Evolutionary conservation across 2,797 vertebrate species (phyloP), one percentile per base, ranked within the genome.

Genomic region (Poeciliopsis paucimaculata): DNA sequence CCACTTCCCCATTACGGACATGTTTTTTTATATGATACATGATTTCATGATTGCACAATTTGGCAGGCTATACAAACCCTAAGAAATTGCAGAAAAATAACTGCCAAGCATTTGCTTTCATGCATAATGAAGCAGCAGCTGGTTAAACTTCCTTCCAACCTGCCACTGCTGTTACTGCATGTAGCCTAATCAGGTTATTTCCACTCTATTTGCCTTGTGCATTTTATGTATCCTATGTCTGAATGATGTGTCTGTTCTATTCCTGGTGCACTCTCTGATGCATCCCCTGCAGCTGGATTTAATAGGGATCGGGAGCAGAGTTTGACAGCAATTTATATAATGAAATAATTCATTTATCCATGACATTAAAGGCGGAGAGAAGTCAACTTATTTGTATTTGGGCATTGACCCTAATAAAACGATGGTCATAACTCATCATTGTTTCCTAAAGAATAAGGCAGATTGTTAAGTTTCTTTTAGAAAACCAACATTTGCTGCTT

Each of bases 221-320:
- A 82, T 86, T 90, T 84, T 89, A 79, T 87, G 88, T 72, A 81
- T 82, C 79, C 73, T 71, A 77, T 78, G 84, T 90, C 36, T 75
- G 76, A 86, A 79, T 79, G 68, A 86, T 66, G 81, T 60, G 80
- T 82, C 87, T 87, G 84, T 79, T 89, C 78, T 87, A 84, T 86
- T 88, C 88, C 87, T 87, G 84, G 76, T 81, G 78, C 80, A 83
- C 78, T 85, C 76, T 77, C 82, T 34, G 83, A 80, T 90, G 89
- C 85, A 87, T 89, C 75, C 82, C 68, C 72, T 84, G 76, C 78
- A 83, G 84, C 82, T 83, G 83, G 80, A 84, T 89, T 91, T 86
- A 87, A 86, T 82, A 77, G 76, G 82, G 83, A 89, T 87, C 80
- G 87, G 86, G 53, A 87, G 71, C 77, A 78, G 46, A 73, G 81